These are phyloP conservation scores for Drosophila ironensis DNA, from an alignment of 1,140 invertebrate species.

Conservation along the genomic window DNA sequence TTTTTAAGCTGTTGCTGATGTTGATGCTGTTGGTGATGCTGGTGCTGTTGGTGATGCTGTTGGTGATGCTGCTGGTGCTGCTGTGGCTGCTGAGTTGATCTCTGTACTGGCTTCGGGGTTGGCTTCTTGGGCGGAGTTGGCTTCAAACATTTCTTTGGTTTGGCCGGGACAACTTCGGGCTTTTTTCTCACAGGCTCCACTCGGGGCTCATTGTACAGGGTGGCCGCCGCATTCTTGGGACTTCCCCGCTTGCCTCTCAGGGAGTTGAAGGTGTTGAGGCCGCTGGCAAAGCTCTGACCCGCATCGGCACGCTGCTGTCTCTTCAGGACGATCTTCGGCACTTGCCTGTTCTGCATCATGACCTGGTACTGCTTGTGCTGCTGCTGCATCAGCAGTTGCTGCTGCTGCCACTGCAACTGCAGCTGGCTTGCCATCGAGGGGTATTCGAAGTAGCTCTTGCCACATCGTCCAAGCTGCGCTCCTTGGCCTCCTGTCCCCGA, in stretches of 20 bases:
- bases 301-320: not conserved
- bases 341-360: not conserved
- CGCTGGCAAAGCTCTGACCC: not conserved
- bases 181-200: not conserved
- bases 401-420: slow-evolving; percentile 4
- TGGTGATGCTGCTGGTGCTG: not conserved
- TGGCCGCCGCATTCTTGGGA: not conserved
- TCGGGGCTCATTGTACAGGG: not conserved
- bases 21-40: not conserved
- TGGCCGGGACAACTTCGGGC: not conserved
- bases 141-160: not conserved
- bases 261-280: not conserved
- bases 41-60: not conserved
- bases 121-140: not conserved
- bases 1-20: not conserved
- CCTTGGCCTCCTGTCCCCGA: not conserved
- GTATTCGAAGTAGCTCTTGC: not conserved
- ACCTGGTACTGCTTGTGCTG: slow-evolving; percentile 6
- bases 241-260: not conserved
- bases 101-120: slow-evolving; percentile 1
- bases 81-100: slow-evolving; percentile 2
- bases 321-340: slow-evolving; percentile 22
- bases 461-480: not conserved
- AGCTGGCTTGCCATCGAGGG: not conserved
- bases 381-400: not conserved